Evolutionary conservation across 2,113 vertebrate genomes (phyloP).

Genomic region (Etheostoma spectabile): DNA sequence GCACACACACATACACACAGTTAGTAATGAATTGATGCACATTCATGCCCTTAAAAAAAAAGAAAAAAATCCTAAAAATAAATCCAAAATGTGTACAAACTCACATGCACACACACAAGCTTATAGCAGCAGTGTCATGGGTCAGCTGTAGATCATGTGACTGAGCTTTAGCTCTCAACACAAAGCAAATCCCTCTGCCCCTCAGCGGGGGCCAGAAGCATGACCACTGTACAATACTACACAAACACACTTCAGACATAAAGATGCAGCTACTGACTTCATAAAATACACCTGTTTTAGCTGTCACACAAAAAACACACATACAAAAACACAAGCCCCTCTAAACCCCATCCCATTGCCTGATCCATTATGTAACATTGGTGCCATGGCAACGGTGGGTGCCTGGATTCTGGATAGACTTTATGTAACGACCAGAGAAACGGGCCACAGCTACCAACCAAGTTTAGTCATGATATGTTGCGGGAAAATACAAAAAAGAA

Average conservation of each 20-base stretch:
- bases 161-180: conserved; percentile 60
- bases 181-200: conserved; percentile 58
- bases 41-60: background rate
- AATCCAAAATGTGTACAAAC: background rate
- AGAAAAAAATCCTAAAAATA: background rate
- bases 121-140: conserved; percentile 50
- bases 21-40: conserved; percentile 9
- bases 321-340: conserved; percentile 24
- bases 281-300: background rate
- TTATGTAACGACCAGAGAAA: conserved; percentile 74
- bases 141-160: conserved; percentile 69
- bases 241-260: conserved; percentile 35
- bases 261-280: background rate
- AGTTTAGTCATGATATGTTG: conserved; percentile 55
- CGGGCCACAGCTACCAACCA: conserved; percentile 62
- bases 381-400: conserved; percentile 68
- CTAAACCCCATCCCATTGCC: conserved; percentile 49
- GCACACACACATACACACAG: conserved; percentile 19
- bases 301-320: background rate
- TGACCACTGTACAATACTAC: conserved; percentile 18
- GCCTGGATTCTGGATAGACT: conserved; percentile 63
- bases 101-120: conserved; percentile 32
- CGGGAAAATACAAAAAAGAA: conserved; percentile 10
- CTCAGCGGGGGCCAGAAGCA: conserved; percentile 22
- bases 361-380: conserved; percentile 69